Evolutionary conservation across 2,888 invertebrate species (phyloP), one percentile per base, ranked within the genome.

Genomic region (Ectemnius cavifrons): DNA sequence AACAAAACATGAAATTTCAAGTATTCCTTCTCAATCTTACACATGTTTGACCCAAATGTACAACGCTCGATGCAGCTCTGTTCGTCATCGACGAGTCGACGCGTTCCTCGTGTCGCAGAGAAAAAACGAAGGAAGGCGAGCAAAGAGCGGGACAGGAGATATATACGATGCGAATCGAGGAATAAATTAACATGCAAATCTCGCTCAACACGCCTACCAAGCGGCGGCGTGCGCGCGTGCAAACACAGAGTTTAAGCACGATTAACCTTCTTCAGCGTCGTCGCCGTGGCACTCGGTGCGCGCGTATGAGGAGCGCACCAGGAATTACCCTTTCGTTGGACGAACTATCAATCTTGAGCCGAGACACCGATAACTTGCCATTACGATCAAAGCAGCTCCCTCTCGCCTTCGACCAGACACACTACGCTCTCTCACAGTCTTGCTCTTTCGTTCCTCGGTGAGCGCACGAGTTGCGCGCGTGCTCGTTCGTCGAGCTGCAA

Each of bases 311-410:
- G 8, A 37, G 27, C 49, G 27, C 63, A 57, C 47, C 75, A 77
- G 79, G 85, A 87, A 87, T 89, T 86, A 88, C 82, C 84, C 87
- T 88, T 87, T 88, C 87, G 85, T 86, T 85, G 85, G 82, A 83
- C 80, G 82, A 81, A 81, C 86, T 79, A 89, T 89, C 88, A 85
- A 89, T 89, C 87, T 87, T 84, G 79, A 75, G 45, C 28, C 73
- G 78, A 72, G 80, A 86, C 86, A 83, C 83, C 84, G 87, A 87
- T 87, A 87, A 84, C 78, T 82, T 81, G 82, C 79, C 82, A 85
- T 86, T 85, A 82, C 82, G 80, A 83, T 83, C 84, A 72, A 82
- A 75, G 73, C 63, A 58, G 65, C 60, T 62, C 61, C 52, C 58
- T 52, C 37, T 37, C 37, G 37, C 37, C 37, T 8, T 37, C 37